Base-by-base conservation (phyloP, 1,140 invertebrate species). In the Paraescarpia echinospica region DNA sequence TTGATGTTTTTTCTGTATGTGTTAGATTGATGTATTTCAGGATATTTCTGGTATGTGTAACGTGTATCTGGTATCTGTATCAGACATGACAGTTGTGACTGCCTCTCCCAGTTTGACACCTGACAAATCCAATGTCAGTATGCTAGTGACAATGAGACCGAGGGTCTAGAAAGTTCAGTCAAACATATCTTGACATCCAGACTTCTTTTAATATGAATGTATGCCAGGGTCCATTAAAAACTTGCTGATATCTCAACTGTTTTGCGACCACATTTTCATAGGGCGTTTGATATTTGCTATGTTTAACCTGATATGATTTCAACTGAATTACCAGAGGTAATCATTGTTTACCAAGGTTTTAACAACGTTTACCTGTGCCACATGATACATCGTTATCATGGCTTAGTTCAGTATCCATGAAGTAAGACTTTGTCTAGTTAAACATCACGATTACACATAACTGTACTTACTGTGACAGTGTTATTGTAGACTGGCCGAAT, bases 401-500 rank as follows among this genome's bases (percentile, higher is more conserved):
- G 59, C 59, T 27, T 77, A 77, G 59, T 77, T 77, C 59, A 77
- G 22, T 27, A 77, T 77, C 59, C 59, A 77, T 77, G 59, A 77
- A 77, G 22, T 77, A 77, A 77, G 59, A 77, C 59, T 77, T 77
- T 77, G 59, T 77, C 8, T 18, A 27, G 12, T 18, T 35, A 22
- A 91, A 35, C 35, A 18, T 77, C 22, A 77, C 8, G 59, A 77
- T 77, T 59, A 35, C 91, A 91, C 35, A 34, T 34, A 18, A 35
- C n/a, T 22, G 34, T 91, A 34, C n/a, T 91, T 77, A 77, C 59
- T 14, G 59, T 77, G 27, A 18, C 59, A 22, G 27, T 77, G 59
- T 91, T 91, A 34, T 94, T 95, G 91, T 94, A 96, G 95, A 94
- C 94, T 91, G 96, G 96, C 27, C 94, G 96, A 89, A 93, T 96